phyloP scores from a whole-genome alignment of 1,140 invertebrate species.

The Cyclina sinensis region DNA sequence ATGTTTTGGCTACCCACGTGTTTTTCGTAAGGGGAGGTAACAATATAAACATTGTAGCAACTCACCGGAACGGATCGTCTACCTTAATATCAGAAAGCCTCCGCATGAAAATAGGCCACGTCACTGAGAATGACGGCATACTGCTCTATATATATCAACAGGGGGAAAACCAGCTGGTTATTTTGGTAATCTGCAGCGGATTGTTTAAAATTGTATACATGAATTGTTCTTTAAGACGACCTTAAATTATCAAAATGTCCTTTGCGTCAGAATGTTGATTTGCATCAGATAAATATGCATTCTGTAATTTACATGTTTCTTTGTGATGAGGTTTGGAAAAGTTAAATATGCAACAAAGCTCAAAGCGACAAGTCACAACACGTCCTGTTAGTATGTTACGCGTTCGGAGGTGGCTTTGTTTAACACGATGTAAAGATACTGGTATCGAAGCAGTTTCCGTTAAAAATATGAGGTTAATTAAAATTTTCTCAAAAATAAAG shows the following conservation, averaged over 20 bases:
- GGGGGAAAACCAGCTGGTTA: conserved; percentile 37
- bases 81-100: conserved; percentile 27
- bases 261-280: not conserved
- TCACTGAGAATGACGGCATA: conserved; percentile 39
- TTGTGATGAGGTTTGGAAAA: no score
- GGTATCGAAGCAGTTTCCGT: no score
- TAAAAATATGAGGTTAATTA: no score
- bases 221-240: not conserved
- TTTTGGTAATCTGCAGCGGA: not conserved
- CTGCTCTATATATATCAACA: conserved; percentile 1
- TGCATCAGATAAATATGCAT: no score
- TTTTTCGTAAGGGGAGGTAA: conserved; percentile 38
- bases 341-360: no score
- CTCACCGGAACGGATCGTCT: not conserved
- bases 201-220: not conserved
- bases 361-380: no score
- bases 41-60: conserved; percentile 43
- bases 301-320: no score
- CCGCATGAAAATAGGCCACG: conserved; percentile 39
- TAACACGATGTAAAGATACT: no score
- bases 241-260: not conserved
- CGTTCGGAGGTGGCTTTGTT: no score
- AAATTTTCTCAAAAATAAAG: no score
- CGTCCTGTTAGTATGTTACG: no score
- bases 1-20: conserved; percentile 50